Conservation (phyloP, 37 sponge, comb jelly and placozoan genomes). For the Theonella swinhoei region DNA sequence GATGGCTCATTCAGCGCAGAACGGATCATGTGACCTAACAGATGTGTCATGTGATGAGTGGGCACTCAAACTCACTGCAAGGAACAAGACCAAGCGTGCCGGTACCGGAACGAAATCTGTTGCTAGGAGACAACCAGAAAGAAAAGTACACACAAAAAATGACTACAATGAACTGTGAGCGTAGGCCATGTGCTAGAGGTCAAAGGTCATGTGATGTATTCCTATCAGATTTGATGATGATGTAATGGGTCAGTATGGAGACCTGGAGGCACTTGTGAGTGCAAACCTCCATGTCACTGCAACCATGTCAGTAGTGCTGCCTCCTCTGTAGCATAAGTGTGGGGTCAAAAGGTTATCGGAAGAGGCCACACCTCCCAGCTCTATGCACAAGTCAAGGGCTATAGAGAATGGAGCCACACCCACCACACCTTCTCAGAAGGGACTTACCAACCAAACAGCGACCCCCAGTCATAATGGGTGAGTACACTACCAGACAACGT, state of each 20-base stretch:
- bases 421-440: conserved; percentile 16
- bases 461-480: neutral
- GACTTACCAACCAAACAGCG: too few relatives aligned
- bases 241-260: conserved; percentile 5
- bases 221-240: conserved; percentile 6
- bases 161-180: neutral
- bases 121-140: neutral
- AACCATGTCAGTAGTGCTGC: neutral
- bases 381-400: conserved; percentile 18
- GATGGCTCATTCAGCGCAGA: conserved; percentile 33
- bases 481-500: neutral
- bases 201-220: neutral
- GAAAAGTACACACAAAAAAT: neutral
- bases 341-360: conserved; percentile 21
- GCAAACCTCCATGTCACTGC: neutral
- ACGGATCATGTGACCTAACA: conserved; percentile 22
- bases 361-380: conserved; percentile 23
- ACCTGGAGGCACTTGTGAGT: neutral
- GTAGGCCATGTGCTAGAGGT: neutral
- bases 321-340: neutral
- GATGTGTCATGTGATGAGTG: conserved; percentile 10
- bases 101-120: neutral
- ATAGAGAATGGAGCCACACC: conserved; percentile 12
- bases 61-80: neutral
- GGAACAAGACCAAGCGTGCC: neutral